Evolutionary conservation across 2,797 vertebrate genomes (phyloP), one percentile per base, ranked within the genome.

Genomic region (Darevskia nairensis): DNA sequence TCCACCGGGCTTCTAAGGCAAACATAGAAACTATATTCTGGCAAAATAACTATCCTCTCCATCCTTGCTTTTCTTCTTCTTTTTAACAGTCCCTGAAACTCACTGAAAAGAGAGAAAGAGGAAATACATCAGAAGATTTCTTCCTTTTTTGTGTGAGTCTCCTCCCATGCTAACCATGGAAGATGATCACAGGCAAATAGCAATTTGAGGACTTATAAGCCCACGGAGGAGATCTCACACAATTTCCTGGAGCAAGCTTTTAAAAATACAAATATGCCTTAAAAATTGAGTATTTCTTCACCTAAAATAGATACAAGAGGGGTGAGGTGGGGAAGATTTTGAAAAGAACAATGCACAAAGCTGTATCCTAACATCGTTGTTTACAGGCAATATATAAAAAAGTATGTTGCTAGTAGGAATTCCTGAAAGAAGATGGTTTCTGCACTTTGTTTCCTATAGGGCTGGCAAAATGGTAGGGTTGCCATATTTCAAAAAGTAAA

Each of bases 81-180:
- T 41, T 88, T 94, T 91, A 82, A 87, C 92, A 97, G 97, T 90
- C 96, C 95, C 82, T 96, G 87, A 95, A 85, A 82, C 84, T 7
- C 72, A 68, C 6, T 88, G 81, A 92, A 35, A 35, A 90, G 55
- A 55, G 85, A 82, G 32, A 41, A 91, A 41, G 68, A 44, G 4
- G 10, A 64, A 81, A 71, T 59, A 66, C 6, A 8, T 81, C 82
- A 85, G 72, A 84, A 86, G 87, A 86, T 13, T 80, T 83, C 92
- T 89, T 91, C 92, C 87, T 66, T 75, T 61, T 79, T 66, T 27
- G 84, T 90, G 92, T 90, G 87, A 82, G 87, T 91, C 75, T 44
- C 0, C 82, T 92, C 87, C 88, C 46, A 3, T 68, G 29, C 77
- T 77, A 21, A 59, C 92, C 92, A 94, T 93, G 92, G 96, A 95